A percentile compares a stretch with the other conserved stretches of the same genome.
Conservation (phyloP, 1,140 invertebrate genomes). For the Sycophaga agraensis region DNA sequence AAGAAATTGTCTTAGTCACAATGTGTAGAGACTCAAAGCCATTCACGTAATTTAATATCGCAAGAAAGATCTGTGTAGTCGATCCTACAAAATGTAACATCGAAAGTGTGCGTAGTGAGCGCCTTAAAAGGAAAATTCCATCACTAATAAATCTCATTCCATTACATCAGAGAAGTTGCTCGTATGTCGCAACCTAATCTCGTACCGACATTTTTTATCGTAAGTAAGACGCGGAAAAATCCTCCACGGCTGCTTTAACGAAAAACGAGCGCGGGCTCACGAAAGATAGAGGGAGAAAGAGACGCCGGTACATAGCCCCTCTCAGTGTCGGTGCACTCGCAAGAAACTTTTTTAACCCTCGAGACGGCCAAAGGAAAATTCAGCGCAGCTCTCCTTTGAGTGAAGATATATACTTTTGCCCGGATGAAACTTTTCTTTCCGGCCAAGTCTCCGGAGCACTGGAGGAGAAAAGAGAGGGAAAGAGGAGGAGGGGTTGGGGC, state of each 20-base stretch:
- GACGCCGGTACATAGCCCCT: too few relatives aligned
- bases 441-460: constrained; percentile 1
- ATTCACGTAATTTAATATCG: too few relatives aligned
- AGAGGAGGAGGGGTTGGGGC: background rate
- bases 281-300: too few relatives aligned
- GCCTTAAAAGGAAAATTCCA: background rate
- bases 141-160: constrained; percentile 19
- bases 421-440: constrained; percentile 27
- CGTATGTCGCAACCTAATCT: background rate
- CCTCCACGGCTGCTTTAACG: too few relatives aligned
- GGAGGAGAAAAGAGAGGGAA: background rate
- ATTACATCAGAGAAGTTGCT: constrained; percentile 7
- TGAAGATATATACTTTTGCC: constrained; percentile 18
- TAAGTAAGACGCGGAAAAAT: constrained; percentile 13
- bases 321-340: too few relatives aligned
- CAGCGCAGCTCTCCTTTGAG: constrained; percentile 1
- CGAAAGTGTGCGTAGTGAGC: too few relatives aligned
- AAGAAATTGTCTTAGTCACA: too few relatives aligned
- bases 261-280: too few relatives aligned
- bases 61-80: too few relatives aligned
- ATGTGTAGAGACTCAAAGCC: too few relatives aligned
- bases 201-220: constrained; percentile 3
- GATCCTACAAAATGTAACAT: too few relatives aligned
- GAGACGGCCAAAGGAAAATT: constrained; percentile 7
- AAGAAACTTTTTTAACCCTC: constrained; percentile 15